phyloP scores from a whole-genome alignment of 2,113 vertebrate species.

The Pantherophis guttatus region DNA sequence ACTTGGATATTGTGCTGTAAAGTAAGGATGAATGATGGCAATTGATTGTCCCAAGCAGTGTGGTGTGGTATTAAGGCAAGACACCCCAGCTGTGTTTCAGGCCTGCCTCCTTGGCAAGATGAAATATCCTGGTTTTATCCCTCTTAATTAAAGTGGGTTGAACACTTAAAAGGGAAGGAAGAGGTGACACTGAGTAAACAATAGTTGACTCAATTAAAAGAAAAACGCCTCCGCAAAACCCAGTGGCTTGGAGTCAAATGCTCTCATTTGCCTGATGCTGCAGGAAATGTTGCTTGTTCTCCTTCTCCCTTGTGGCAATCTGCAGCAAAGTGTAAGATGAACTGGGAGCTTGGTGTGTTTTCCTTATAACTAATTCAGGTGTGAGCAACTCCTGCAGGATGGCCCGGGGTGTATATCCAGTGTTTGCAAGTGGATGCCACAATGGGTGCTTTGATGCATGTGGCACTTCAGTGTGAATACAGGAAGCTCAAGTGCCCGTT shows the following conservation, averaged over 20 bases:
- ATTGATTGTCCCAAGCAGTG: conserved; percentile 37
- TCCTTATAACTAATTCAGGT: background rate
- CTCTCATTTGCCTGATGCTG: conserved; percentile 31
- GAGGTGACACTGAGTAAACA: conserved; percentile 50
- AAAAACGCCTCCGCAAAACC: conserved; percentile 34
- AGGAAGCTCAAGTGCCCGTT: background rate
- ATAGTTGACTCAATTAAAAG: conserved; percentile 35
- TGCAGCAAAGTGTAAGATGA: background rate
- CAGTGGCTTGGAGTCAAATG: conserved; percentile 32
- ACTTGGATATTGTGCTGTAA: conserved; percentile 11
- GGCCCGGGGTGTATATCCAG: too few species aligned
- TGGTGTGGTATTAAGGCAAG: rapidly evolving
- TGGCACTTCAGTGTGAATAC: background rate
- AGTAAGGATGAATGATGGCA: conserved; percentile 38
- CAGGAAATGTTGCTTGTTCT: background rate
- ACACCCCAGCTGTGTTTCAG: conserved; percentile 46
- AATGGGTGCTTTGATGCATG: background rate
- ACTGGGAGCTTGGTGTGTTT: background rate
- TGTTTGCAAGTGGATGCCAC: background rate
- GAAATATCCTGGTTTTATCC: conserved; percentile 38
- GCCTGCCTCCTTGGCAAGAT: conserved; percentile 39
- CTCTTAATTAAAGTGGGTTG: conserved; percentile 45
- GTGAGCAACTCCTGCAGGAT: background rate
- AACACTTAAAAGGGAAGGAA: conserved; percentile 37
- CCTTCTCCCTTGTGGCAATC: background rate